These are phyloP conservation scores for Eurytoma adleriae DNA, from an alignment of 2,888 invertebrate genomes.

Conservation along the genomic window DNA sequence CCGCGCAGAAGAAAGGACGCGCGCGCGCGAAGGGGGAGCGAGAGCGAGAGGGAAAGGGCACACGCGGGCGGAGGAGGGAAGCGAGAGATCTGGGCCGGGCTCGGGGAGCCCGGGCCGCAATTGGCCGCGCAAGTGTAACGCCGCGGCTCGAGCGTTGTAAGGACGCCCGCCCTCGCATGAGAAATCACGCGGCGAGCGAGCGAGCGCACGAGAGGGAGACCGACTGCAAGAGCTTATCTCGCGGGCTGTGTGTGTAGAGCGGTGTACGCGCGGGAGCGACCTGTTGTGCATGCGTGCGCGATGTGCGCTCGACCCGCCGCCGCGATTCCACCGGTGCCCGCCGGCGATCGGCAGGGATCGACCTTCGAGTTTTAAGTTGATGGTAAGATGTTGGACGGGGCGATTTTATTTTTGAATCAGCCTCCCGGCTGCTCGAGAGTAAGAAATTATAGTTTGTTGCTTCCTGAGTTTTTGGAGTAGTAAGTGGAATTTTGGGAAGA, in stretches of 20 bases:
- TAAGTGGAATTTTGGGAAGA: too few relatives aligned
- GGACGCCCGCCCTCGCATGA: constrained; percentile 70
- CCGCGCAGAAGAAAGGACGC: constrained; percentile 53
- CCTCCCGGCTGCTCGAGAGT: too few relatives aligned
- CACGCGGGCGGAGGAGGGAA: constrained; percentile 52
- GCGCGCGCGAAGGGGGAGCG: background rate
- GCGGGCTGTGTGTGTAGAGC: background rate
- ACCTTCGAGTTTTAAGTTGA: too few relatives aligned
- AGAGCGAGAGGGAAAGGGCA: constrained; percentile 20
- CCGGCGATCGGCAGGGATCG: too few relatives aligned
- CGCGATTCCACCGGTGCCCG: too few relatives aligned
- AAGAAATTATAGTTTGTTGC: too few relatives aligned
- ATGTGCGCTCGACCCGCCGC: background rate
- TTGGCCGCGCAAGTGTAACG: constrained; percentile 71
- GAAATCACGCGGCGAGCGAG: constrained; percentile 46
- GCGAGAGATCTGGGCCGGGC: constrained; percentile 69
- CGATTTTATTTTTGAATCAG: too few relatives aligned
- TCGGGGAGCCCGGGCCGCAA: constrained; percentile 66
- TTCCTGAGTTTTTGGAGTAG: too few relatives aligned
- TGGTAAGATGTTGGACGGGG: too few relatives aligned
- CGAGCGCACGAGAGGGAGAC: background rate
- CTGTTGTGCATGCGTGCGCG: background rate
- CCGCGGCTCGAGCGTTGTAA: constrained; percentile 69
- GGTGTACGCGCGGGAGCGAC: background rate
- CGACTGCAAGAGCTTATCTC: background rate